phyloP scores from a whole-genome alignment of 1,140 invertebrate species.

The Lordiphosa clarofinis region DNA sequence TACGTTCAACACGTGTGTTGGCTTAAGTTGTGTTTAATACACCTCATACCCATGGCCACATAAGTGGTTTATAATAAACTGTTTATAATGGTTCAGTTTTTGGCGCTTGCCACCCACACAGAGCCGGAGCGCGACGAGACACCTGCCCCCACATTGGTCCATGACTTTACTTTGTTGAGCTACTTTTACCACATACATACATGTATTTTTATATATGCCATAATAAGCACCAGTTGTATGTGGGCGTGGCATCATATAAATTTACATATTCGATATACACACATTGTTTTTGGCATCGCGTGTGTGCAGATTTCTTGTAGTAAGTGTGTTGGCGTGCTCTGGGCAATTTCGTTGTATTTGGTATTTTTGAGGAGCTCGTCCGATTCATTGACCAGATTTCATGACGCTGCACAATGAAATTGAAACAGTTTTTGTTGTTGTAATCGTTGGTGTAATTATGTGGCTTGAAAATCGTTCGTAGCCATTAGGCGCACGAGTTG shows the following conservation, averaged over 20 bases:
- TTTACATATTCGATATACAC: slow-evolving; percentile 5
- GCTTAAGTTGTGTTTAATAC: slow-evolving; percentile 32
- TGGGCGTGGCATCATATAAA: slow-evolving; percentile 33
- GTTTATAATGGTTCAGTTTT: slow-evolving; percentile 57
- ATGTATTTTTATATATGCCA: slow-evolving; percentile 21
- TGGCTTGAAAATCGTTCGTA: slow-evolving; percentile 47
- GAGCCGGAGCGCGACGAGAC: slow-evolving; percentile 13
- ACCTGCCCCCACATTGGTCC: slow-evolving; percentile 35
- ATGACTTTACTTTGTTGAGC: slow-evolving; percentile 7
- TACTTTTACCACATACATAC: slow-evolving; percentile 16
- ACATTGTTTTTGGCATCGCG: slow-evolving; percentile 28
- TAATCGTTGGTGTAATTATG: slow-evolving; percentile 45
- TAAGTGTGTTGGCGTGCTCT: slow-evolving; percentile 42
- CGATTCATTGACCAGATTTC: slow-evolving; percentile 73
- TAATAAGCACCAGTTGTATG: slow-evolving; percentile 29
- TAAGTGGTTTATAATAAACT: slow-evolving; percentile 45
- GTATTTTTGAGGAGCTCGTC: slow-evolving; percentile 15
- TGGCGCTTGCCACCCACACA: slow-evolving; percentile 28
- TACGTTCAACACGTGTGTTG: slow-evolving; percentile 47
- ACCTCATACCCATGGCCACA: slow-evolving; percentile 32
- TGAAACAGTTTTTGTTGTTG: slow-evolving; percentile 35
- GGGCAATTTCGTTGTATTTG: slow-evolving; percentile 37
- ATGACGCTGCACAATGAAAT: slow-evolving; percentile 62
- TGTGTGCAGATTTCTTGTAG: slow-evolving; percentile 30
- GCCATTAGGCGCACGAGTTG: slow-evolving; percentile 70